Base-by-base conservation (phyloP, 2,888 invertebrate species). In the Xestia xanthographa region DNA sequence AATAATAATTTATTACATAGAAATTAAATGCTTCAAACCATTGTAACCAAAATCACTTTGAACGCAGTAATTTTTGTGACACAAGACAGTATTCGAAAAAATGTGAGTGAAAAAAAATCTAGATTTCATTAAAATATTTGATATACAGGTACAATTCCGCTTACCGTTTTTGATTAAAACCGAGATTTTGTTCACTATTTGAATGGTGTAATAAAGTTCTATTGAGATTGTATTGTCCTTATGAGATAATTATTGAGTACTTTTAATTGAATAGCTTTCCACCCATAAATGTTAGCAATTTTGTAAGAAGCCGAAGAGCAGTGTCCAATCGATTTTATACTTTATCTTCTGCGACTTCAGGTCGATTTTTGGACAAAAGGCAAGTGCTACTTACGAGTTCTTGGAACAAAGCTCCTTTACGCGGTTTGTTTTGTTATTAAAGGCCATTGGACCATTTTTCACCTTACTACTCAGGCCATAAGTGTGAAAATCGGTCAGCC, bases 191-290 rank as follows among this genome's bases (percentile, higher is more conserved):
- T 26, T 48, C 4, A 76, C n/a, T n/a, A n/a, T 41, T 29, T 45
- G 45, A 17, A 48, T 20, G 20, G 48, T 48, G 48, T 48, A 48
- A 22, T 38, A 38, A 43, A 43, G 6, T 68, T 82, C 5, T 45
- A 48, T n/a, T 5, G 26, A 67, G 41, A 70, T 75, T 69, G 50
- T 26, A 73, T 81, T 79, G 73, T 84, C 53, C 67, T 72, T 65
- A 77, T 67, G 80, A 82, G 75, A 81, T 86, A 79, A 72, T 69
- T 56, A 69, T 74, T 53, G 12, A 83, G 73, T 77, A 78, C 26
- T 66, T 70, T 66, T 48, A 62, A 58, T 67, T 62, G 12, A 34
- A 68, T 26, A 80, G 60, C 26, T 69, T 75, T 65, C 4, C 34
- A 75, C 62, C 71, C 62, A 34, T 17, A 0, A 2, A 20, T 34